Conservation (phyloP, 2,888 invertebrate species). For the Apotomis capreana region DNA sequence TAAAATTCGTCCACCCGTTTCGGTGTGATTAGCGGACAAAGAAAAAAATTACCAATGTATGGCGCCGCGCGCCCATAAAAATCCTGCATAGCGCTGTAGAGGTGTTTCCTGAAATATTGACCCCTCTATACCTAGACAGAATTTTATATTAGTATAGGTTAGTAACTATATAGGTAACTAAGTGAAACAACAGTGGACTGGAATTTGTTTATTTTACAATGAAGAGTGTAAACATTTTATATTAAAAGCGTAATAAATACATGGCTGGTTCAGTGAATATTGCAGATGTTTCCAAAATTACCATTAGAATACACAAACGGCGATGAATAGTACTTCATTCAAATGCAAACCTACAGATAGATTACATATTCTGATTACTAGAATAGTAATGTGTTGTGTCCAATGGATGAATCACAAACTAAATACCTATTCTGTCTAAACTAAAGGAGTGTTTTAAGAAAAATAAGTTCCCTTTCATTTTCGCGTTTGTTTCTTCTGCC, state of each 20-base stretch:
- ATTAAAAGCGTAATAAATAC: conserved; percentile 22
- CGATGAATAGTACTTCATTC: too few species aligned
- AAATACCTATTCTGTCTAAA: conserved; percentile 1
- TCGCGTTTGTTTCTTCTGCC: conserved; percentile 5
- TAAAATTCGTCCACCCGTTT: too few species aligned
- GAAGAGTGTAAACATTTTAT: conserved; percentile 10
- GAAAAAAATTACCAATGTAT: too few species aligned
- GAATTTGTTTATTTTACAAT: conserved; percentile 76
- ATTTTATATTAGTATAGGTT: too few species aligned
- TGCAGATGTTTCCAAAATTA: not conserved
- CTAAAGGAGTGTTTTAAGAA: not conserved
- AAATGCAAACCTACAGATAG: not conserved
- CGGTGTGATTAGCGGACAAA: too few species aligned
- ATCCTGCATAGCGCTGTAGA: too few species aligned
- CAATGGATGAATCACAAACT: not conserved
- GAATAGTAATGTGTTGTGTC: too few species aligned
- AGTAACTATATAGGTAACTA: not conserved
- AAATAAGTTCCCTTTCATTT: not conserved
- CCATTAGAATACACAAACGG: not conserved
- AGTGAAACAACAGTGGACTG: conserved; percentile 50
- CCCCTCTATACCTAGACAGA: too few species aligned
- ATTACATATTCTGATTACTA: not conserved
- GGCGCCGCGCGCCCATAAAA: too few species aligned
- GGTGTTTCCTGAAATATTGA: too few species aligned
- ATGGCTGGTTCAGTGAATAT: not conserved